A percentile compares a stretch with the other conserved stretches of the same genome.
phyloP scores from a whole-genome alignment of 1,140 invertebrate species.

The Araneus ventricosus region DNA sequence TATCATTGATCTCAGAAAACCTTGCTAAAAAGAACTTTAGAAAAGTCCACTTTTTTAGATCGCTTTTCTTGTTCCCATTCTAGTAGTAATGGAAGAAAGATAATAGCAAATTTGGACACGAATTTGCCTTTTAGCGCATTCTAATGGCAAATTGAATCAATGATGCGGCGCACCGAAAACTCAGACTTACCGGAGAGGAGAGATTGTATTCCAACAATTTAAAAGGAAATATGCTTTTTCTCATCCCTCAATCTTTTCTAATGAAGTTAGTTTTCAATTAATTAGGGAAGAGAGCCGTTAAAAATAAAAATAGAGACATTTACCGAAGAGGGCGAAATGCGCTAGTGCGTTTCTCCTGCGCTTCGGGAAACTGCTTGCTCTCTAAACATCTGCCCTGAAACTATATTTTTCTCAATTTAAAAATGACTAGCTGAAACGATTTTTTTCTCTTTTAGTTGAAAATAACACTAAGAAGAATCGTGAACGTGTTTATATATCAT shows the following conservation, averaged over 20 bases:
- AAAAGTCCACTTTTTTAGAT: neutral
- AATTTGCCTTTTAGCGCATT: neutral
- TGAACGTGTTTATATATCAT: neutral
- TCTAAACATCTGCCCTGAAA: neutral
- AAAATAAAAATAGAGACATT: neutral
- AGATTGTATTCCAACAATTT: neutral
- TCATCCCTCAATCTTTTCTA: neutral
- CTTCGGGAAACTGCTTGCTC: neutral
- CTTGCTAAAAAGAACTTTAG: neutral
- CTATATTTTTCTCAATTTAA: neutral
- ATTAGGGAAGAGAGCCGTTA: neutral
- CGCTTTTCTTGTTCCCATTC: neutral
- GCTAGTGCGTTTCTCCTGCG: neutral
- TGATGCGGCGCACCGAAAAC: neutral
- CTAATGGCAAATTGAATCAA: neutral
- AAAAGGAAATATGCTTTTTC: neutral
- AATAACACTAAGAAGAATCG: no score
- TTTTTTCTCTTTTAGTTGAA: neutral
- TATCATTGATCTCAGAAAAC: neutral
- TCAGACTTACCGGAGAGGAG: neutral
- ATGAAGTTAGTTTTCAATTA: conserved; percentile 46
- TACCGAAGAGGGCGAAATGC: neutral
- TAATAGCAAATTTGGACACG: no score
- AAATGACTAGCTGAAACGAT: neutral
- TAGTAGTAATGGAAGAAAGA: neutral